Evolutionary conservation across 2,113 vertebrate genomes (phyloP), one percentile per base, ranked within the genome.

Genomic region (Sigmodon hispidus): DNA sequence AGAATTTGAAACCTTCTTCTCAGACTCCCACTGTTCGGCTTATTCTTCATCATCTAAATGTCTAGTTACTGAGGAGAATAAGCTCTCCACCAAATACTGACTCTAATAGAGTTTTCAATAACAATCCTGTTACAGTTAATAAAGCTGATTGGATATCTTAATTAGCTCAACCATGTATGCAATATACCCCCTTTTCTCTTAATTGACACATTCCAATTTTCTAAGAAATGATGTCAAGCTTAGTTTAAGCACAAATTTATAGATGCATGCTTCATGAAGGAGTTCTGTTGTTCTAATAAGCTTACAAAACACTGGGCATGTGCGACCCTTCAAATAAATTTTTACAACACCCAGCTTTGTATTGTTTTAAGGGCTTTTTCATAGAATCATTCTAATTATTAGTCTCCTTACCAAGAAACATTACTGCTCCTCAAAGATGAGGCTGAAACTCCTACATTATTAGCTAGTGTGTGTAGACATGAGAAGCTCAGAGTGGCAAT

Each of bases 211-310:
- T 80, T 69, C 36, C 21, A 83, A 6, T 92, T 89, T 93, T 90
- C 91, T 77, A 90, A 57, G 50, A 92, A 90, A 81, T 79, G 61
- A 75, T 80, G 63, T 91, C 83, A 95, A 75, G 36, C 7, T 84
- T 91, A 12, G n/a, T 79, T 95, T 93, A 87, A 91, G 84, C 6
- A 90, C 45, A 97, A 86, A 84, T 91, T n/a, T 95, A 80, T 59
- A 91, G 50, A 3, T 59, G 13, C 5, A 21, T 57, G 63, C 29
- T 90, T 91, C 55, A 81, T 85, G 19, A 75, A 61, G 19, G 15
- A 87, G 5, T 72, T 63, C 84, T 10, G 87, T 50, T 90, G 43
- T 55, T 91, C 34, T 55, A 83, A 75, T 67, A 91, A 91, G 52
- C 6, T 91, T 61, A 84, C 31, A 91, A 83, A 97, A 61, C 11